These are phyloP conservation scores for Micronycteris hirsuta DNA, from an alignment of 2,113 vertebrate genomes.

Conservation along the genomic window DNA sequence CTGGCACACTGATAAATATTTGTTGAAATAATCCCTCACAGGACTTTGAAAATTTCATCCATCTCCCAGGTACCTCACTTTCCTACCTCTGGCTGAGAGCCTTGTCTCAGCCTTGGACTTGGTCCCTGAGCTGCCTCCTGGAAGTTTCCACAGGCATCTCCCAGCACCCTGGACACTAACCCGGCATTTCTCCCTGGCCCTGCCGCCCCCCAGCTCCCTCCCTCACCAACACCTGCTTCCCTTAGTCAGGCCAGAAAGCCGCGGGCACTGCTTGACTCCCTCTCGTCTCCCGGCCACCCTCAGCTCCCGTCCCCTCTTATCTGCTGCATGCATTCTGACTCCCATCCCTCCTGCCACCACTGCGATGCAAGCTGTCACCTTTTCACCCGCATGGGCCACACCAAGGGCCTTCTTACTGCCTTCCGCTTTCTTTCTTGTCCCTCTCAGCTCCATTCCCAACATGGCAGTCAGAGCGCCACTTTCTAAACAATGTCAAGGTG, in stretches of 20 bases:
- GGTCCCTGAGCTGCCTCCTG: neutral
- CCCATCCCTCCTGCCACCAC: neutral
- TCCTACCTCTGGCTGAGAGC: neutral
- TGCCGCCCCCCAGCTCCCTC: neutral
- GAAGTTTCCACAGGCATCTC: neutral
- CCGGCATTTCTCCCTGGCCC: neutral
- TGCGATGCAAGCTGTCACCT: neutral
- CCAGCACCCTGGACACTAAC: neutral
- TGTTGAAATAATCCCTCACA: neutral
- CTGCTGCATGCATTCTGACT: neutral
- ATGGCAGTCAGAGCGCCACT: neutral
- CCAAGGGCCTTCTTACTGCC: neutral
- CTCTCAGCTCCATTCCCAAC: neutral
- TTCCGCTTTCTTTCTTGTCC: neutral
- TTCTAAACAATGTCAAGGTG: neutral
- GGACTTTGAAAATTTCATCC: neutral
- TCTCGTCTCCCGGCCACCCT: neutral
- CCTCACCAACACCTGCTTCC: too few relatives aligned
- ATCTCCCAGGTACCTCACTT: neutral
- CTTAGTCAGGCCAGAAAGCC: neutral
- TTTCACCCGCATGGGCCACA: neutral
- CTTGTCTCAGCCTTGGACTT: neutral
- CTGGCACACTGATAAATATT: neutral
- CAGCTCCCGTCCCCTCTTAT: neutral
- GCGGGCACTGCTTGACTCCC: neutral